Evolutionary conservation across 2,888 invertebrate species (phyloP), one percentile per base, ranked within the genome.

Genomic region (Caenorhabditis sp.): DNA sequence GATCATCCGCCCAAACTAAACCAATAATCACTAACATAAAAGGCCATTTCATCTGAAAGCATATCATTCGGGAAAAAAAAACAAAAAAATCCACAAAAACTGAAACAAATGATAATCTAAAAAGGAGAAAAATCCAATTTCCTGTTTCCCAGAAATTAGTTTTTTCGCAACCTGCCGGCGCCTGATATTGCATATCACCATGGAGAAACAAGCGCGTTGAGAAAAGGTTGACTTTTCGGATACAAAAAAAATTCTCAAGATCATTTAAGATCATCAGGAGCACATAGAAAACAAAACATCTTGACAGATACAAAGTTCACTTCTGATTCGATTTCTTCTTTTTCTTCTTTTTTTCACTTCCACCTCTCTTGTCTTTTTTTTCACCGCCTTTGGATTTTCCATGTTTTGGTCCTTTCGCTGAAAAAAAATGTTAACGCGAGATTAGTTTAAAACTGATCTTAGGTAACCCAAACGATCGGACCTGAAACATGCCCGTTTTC

Each of bases 261-360:
- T 31, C 10, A 6, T 31, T 31, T 31, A n/a, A n/a, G n/a, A n/a
- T n/a, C n/a, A n/a, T n/a, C n/a, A n/a, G n/a, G n/a, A n/a, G n/a
- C n/a, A n/a, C n/a, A n/a, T n/a, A n/a, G n/a, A n/a, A n/a, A n/a
- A n/a, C n/a, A n/a, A n/a, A n/a, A n/a, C n/a, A n/a, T n/a, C n/a
- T 31, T 31, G 4, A 6, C 31, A 10, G 4, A 10, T 31, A 31
- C 31, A 31, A 31, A 31, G 5, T 43, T 43, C 17, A 43, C 17
- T 43, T 12, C 14, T 43, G 12, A 3, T 43, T 43, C 43, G 43
- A 3, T 14, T 43, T 43, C 43, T 43, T 43, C 17, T 43, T 43
- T 43, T 10, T 21, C 6, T 54, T 59, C 23, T 63, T 68, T 49
- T 57, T 67, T 21, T 36, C 66, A 31, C 54, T 66, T 54, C 60